A percentile compares a stretch with the other conserved stretches of the same genome.
phyloP scores from a whole-genome alignment of 2,888 invertebrate genomes.

The Stenodera caucasica region DNA sequence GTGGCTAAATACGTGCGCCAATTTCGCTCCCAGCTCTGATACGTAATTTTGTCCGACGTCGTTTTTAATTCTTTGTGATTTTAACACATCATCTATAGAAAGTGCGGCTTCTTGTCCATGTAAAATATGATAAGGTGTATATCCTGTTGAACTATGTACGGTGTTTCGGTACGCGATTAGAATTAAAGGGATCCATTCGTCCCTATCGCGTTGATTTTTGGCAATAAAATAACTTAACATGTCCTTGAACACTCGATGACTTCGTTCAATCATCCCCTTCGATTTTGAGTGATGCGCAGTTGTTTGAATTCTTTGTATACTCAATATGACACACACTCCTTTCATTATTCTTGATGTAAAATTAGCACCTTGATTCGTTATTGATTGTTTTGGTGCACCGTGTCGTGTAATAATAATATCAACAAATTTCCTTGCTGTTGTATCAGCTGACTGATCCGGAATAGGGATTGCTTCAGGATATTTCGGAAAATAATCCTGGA shows the following conservation, averaged over 20 bases:
- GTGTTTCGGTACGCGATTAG: slow-evolving; percentile 32
- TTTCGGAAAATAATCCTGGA: slow-evolving; percentile 36
- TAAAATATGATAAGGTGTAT: slow-evolving; percentile 34
- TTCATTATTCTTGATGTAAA: slow-evolving; percentile 35
- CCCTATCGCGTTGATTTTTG: slow-evolving; percentile 38
- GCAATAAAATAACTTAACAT: slow-evolving; percentile 36
- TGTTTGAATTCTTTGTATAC: slow-evolving; percentile 13
- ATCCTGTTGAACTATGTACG: slow-evolving; percentile 33
- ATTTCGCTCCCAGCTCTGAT: slow-evolving; percentile 12
- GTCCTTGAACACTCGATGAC: too few relatives aligned
- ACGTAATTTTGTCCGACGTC: too few relatives aligned
- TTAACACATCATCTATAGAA: slow-evolving; percentile 29
- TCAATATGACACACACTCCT: too few relatives aligned
- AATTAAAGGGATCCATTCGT: slow-evolving; percentile 37
- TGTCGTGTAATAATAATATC: too few relatives aligned
- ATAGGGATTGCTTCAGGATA: slow-evolving; percentile 41
- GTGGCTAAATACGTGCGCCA: too few relatives aligned
- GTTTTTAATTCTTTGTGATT: slow-evolving; percentile 23
- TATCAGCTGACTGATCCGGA: too few relatives aligned
- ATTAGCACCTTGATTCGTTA: slow-evolving; percentile 37
- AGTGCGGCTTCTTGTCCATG: slow-evolving; percentile 31
- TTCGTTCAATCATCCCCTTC: slow-evolving; percentile 16
- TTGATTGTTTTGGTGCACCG: too few relatives aligned
- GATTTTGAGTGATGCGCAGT: slow-evolving; percentile 13
- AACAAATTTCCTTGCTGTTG: too few relatives aligned